Evolutionary conservation across 2,113 vertebrate genomes (phyloP).

Genomic region (Reinhardtius hippoglossoides): DNA sequence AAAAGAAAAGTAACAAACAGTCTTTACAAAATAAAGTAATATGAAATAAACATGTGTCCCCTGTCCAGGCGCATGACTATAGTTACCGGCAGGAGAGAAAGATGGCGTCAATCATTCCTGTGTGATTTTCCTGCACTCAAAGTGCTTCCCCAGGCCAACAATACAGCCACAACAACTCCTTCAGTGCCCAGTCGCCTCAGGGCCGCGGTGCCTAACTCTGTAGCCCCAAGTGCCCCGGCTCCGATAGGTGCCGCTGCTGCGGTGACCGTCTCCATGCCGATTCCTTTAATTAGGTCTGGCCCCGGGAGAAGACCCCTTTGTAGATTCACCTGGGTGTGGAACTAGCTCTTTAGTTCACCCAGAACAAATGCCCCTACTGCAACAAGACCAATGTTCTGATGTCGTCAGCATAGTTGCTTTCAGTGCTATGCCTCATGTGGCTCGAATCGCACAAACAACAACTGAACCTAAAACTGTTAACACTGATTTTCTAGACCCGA

Average conservation of each 20-base stretch:
- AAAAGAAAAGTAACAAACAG: background rate
- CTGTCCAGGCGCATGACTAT: background rate
- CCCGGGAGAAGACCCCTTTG: slow-evolving; percentile 55
- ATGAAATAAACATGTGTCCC: too few relatives aligned
- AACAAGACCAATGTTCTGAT: too few relatives aligned
- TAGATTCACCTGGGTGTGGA: slow-evolving; percentile 67
- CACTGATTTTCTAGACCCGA: slow-evolving; percentile 28
- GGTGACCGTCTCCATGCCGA: slow-evolving; percentile 75
- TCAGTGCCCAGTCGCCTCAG: slow-evolving; percentile 69
- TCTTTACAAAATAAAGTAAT: background rate
- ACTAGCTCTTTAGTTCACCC: background rate
- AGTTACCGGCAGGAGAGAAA: background rate
- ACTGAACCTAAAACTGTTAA: slow-evolving; percentile 42
- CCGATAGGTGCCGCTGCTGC: slow-evolving; percentile 73
- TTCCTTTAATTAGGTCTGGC: slow-evolving; percentile 58
- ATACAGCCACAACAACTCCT: slow-evolving; percentile 58
- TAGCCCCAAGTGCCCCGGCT: slow-evolving; percentile 65
- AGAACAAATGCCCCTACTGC: too few relatives aligned
- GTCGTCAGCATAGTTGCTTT: background rate
- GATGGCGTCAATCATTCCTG: slow-evolving; percentile 16
- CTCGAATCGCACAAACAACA: slow-evolving; percentile 24
- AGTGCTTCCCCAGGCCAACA: slow-evolving; percentile 61
- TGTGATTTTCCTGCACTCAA: slow-evolving; percentile 52
- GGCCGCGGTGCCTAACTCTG: slow-evolving; percentile 56
- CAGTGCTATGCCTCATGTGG: slow-evolving; percentile 4